Percentiles rank a stretch among this genome's conserved stretches.
phyloP scores from a whole-genome alignment of 2,888 invertebrate genomes.

The Agrenia bidenticulata region DNA sequence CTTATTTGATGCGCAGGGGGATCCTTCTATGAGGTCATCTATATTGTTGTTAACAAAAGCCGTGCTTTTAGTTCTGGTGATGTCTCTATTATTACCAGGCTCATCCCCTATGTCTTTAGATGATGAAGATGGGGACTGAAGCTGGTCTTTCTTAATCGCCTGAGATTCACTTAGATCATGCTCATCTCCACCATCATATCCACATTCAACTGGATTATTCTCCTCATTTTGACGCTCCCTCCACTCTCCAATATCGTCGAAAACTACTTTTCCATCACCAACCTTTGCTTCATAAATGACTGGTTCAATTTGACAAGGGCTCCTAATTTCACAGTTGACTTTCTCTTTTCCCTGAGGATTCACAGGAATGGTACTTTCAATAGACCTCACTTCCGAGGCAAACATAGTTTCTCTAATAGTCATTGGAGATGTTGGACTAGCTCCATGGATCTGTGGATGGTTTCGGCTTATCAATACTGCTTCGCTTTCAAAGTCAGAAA shows the following conservation, averaged over 20 bases:
- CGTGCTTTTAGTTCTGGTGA: neutral
- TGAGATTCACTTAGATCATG: slow-evolving; percentile 15
- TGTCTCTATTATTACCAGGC: neutral
- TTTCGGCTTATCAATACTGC: slow-evolving; percentile 13
- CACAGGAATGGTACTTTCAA: slow-evolving; percentile 46
- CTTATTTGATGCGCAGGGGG: slow-evolving; percentile 42
- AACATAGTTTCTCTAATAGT: slow-evolving; percentile 53
- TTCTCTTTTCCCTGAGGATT: neutral
- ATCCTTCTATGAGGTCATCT: slow-evolving; percentile 31
- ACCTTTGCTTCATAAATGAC: slow-evolving; percentile 63
- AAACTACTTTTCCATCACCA: slow-evolving; percentile 73
- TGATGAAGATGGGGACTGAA: neutral
- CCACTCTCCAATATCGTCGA: slow-evolving; percentile 75
- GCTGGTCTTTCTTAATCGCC: slow-evolving; percentile 9
- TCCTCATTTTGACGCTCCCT: slow-evolving; percentile 29
- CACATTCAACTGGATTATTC: slow-evolving; percentile 15
- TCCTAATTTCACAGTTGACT: slow-evolving; percentile 24
- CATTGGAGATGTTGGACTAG: slow-evolving; percentile 28
- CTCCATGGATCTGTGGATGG: slow-evolving; percentile 27
- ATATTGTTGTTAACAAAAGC: neutral
- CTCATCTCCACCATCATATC: slow-evolving; percentile 20
- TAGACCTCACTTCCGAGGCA: slow-evolving; percentile 52
- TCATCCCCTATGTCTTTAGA: neutral
- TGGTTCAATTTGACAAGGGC: slow-evolving; percentile 54
- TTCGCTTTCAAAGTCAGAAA: slow-evolving; percentile 34